A percentile compares a stretch with the other conserved stretches of the same genome.
Evolutionary conservation across 2,888 invertebrate species (phyloP).

Genomic region (Thecophora atra): DNA sequence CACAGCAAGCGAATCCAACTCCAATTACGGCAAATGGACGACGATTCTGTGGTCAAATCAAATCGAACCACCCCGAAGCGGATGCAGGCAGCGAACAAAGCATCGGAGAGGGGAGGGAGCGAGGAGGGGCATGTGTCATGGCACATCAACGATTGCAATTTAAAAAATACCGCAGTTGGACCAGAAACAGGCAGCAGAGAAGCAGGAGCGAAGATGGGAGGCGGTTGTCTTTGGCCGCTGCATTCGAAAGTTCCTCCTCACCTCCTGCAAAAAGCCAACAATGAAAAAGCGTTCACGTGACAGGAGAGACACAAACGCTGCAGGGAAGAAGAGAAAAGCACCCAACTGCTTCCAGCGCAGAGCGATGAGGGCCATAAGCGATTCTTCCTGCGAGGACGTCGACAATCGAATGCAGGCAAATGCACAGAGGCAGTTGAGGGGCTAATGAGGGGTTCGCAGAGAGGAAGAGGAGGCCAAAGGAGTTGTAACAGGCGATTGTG

Average conservation of each 20-base stretch:
- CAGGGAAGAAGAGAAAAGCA: neutral
- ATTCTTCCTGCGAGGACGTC: no score
- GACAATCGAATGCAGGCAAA: neutral
- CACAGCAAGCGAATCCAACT: slow-evolving; percentile 24
- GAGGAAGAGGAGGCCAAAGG: slow-evolving; percentile 24
- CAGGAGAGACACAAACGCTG: neutral
- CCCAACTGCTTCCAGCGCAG: no score
- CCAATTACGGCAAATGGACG: slow-evolving; percentile 28
- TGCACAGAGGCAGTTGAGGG: neutral
- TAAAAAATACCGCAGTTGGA: slow-evolving; percentile 31
- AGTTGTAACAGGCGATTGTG: neutral
- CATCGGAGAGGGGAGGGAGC: slow-evolving; percentile 38
- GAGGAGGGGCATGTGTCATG: slow-evolving; percentile 11
- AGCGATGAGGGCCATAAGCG: no score
- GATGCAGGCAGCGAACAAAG: neutral
- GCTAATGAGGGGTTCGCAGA: slow-evolving; percentile 32
- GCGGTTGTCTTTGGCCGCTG: slow-evolving; percentile 34
- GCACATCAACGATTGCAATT: slow-evolving; percentile 39
- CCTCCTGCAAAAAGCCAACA: no score
- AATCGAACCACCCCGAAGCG: neutral
- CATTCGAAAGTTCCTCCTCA: no score
- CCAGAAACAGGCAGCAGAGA: neutral
- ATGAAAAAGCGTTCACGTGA: no score
- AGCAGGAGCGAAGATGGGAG: no score
- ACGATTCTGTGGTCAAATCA: slow-evolving; percentile 21